Evolutionary conservation across 1,140 invertebrate genomes (phyloP), one percentile per base, ranked within the genome.

Genomic region (Drosophila sturtevanti): DNA sequence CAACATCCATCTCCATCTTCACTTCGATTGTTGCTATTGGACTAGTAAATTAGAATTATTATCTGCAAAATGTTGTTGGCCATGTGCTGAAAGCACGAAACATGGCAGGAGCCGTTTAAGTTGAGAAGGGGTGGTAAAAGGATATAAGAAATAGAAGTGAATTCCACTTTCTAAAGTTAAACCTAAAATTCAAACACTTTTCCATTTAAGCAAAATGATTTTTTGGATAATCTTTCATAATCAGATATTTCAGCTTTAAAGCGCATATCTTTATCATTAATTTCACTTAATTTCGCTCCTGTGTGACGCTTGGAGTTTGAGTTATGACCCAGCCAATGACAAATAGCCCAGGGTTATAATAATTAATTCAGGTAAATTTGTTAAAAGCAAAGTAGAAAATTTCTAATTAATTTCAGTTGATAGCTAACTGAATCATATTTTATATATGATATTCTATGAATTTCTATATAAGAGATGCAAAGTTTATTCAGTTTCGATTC

Each of bases 1-100:
- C 27, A 14, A 56, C 54, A 56, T 56, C 27, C 54, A 56, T 34
- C 54, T 56, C 27, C 10, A 56, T 14, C 41, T 48, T 48, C 3
- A 18, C 54, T 34, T 56, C 54, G 54, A 56, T 56, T 34, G 54
- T 56, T 9, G 24, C 10, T 34, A n/a, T 55, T 55, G 22, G 52
- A 3, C 52, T 31, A 55, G 52, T 27, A 55, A 55, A 55, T 24
- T 31, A 34, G 52, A 55, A 55, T 55, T 55, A 55, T 55, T 55
- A 55, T 55, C 52, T 55, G 52, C 52, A 31, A 55, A 55, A 55
- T 55, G 4, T 4, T 21, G 6, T 55, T 55, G 52, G 52, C 27
- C 52, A 10, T 24, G 11, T 34, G 22, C 7, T 21, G 21, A 4
- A 21, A 48, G 9, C 27, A 31, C 27, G 27, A 31, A 21, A 2